Conservation (phyloP, 2,113 vertebrate species). For the Cariama cristata region DNA sequence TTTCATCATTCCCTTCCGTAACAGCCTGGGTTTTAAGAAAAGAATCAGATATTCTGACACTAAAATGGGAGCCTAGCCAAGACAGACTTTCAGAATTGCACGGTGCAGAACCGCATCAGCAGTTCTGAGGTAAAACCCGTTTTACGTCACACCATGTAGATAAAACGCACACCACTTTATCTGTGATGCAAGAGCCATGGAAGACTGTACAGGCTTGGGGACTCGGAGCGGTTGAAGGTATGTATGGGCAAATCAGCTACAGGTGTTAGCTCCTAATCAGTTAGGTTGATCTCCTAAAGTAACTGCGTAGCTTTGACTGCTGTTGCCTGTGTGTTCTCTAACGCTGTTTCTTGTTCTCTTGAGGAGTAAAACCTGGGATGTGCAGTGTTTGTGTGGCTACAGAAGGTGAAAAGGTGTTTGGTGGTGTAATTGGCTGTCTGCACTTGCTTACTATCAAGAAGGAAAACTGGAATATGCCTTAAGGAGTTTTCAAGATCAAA, state of each 20-base stretch:
- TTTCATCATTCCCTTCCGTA: not conserved
- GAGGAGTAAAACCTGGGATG: not conserved
- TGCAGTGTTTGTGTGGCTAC: not conserved
- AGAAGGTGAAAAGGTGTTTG: not conserved
- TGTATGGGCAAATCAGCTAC: not conserved
- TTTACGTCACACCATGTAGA: not conserved
- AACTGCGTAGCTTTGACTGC: not conserved
- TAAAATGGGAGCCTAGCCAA: not conserved
- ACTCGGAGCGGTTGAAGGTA: not conserved
- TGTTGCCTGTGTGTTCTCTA: not conserved
- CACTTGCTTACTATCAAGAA: not conserved
- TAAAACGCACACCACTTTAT: not conserved
- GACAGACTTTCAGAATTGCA: not conserved
- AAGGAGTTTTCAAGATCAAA: constrained; percentile 21
- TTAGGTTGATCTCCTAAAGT: not conserved
- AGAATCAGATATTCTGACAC: not conserved
- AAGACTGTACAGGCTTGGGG: not conserved
- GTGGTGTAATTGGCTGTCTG: not conserved
- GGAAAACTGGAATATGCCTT: not conserved
- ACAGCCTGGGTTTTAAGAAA: not conserved
- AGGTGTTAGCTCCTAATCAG: not conserved
- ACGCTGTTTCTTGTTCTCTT: not conserved
- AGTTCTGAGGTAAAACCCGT: not conserved
- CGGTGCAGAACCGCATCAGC: not conserved
- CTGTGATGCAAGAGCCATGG: not conserved